Base-by-base conservation (phyloP, 2,888 invertebrate genomes). In the Halictus ligatus region DNA sequence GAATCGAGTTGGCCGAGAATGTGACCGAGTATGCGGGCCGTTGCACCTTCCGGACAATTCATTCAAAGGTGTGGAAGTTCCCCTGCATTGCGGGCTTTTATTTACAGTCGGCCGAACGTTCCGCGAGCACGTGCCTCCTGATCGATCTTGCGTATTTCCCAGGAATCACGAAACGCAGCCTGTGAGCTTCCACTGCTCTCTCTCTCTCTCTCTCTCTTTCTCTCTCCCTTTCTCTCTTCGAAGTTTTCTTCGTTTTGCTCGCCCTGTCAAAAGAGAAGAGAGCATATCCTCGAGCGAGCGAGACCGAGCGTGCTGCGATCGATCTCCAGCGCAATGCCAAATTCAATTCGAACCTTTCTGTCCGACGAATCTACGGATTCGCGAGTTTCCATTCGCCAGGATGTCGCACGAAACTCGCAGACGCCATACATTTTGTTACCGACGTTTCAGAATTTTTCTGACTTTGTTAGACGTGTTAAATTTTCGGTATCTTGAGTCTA, bases 51-150 rank as follows among this genome's bases (percentile, higher is more conserved):
- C 12, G 15, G 69, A 50, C 75, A 72, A 78, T 75, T 71, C 72
- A 43, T 75, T 60, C 71, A 75, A 77, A 81, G 64, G 76, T 77
- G 76, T 76, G 76, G 77, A 50, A 78, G 78, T 78, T 87, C 74
- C 77, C 87, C 88, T 77, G 88, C 88, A 88, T 83, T 88, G 88
- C 88, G 84, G 88, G 80, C 88, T 88, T 85, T 88, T 87, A 88
- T 87, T 88, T 88, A 83, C 82, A 80, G 80, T 80, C 84, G 83
- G 88, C 77, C 75, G 74, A 84, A 84, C 84, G 75, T 82, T 58
- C 77, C 80, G 84, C 78, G 76, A 83, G 80, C 84, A 84, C 78
- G 80, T 84, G 87, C 84, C 80, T 60, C 64, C 50, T 67, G 82
- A 87, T 87, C 81, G 87, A 88, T 88, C 78, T 72, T 76, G 72